Conservation (phyloP, 2,888 invertebrate genomes). For the Subacronicta megacephala region DNA sequence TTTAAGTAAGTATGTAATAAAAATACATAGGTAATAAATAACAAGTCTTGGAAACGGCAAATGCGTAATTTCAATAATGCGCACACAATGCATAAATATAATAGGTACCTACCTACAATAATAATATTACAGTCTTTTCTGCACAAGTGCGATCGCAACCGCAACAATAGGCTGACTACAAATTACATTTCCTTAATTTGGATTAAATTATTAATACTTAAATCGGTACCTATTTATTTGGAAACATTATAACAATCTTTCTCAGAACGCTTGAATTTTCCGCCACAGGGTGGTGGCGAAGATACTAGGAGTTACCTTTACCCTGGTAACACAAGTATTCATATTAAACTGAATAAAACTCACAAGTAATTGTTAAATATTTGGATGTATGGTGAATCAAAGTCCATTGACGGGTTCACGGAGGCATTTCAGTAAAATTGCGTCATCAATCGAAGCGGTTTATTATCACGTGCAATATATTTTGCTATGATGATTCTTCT, state of each 20-base stretch:
- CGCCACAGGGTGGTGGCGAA: not conserved
- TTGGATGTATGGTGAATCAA: constrained; percentile 7
- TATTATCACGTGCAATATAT: constrained; percentile 31
- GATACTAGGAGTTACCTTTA: not conserved
- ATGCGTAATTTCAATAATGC: constrained; percentile 57
- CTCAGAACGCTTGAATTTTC: constrained; percentile 3
- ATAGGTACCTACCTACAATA: no score
- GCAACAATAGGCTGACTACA: no score
- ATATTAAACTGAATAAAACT: constrained; percentile 2
- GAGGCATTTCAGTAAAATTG: constrained; percentile 36
- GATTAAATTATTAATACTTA: no score
- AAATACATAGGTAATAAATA: no score
- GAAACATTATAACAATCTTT: no score
- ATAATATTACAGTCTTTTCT: not conserved
- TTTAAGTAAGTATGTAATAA: no score
- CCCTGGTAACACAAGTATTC: constrained; percentile 22
- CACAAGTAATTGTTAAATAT: constrained; percentile 11
- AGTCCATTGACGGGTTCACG: constrained; percentile 12
- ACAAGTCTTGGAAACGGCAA: constrained; percentile 25
- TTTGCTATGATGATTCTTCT: constrained; percentile 1
- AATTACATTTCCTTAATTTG: no score
- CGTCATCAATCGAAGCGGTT: constrained; percentile 40
- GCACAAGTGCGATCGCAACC: not conserved
- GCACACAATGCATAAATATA: not conserved
- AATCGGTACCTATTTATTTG: no score